phyloP scores from a whole-genome alignment of 2,113 vertebrate genomes.

The Shinisaurus crocodilurus region DNA sequence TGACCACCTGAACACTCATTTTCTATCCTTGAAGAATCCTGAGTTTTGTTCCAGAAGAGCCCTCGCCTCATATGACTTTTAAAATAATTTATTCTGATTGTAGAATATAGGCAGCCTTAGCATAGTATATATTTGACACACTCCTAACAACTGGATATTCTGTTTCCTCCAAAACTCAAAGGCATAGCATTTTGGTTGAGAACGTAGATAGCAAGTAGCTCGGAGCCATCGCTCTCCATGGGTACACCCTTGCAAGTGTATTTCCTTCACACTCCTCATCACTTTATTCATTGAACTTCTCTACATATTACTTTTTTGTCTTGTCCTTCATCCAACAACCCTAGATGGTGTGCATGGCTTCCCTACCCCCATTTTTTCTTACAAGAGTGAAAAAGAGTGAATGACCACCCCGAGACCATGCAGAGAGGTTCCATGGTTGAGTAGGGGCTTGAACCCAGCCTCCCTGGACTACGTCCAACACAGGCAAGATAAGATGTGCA shows the following conservation, averaged over 20 bases:
- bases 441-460: no score
- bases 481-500: background rate
- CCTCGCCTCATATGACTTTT: background rate
- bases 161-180: background rate
- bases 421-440: no score
- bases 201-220: background rate
- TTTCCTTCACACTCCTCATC: background rate
- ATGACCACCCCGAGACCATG: no score
- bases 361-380: no score
- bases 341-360: no score
- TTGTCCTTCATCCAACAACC: background rate
- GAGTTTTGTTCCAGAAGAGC: background rate
- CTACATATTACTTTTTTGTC: background rate
- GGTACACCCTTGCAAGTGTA: background rate
- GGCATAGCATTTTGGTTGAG: background rate
- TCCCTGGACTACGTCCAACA: no score
- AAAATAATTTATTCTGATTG: background rate
- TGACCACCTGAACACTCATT: no score
- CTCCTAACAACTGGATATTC: no score
- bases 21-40: background rate
- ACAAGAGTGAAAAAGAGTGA: no score
- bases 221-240: background rate
- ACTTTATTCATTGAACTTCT: background rate
- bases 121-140: background rate
- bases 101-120: background rate